These are phyloP conservation scores for Oncorhynchus masou DNA, from an alignment of 2,113 vertebrate species.

Conservation along the genomic window DNA sequence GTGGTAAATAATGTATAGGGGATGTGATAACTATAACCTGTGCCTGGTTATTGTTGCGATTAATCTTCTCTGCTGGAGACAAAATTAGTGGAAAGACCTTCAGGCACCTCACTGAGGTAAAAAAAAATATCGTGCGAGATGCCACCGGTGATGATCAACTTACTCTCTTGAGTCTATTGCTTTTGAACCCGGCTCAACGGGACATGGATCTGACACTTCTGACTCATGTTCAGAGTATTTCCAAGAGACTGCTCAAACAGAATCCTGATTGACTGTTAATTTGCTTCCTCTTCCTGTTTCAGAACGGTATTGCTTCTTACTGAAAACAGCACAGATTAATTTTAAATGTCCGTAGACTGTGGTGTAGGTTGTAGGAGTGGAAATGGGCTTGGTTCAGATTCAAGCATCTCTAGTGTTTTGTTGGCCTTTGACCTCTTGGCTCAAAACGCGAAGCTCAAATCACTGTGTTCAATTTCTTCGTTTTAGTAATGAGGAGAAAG, in stretches of 20 bases:
- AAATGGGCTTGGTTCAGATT: neutral
- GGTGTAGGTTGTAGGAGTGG: neutral
- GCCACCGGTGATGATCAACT: conserved; percentile 5
- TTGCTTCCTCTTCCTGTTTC: conserved; percentile 1
- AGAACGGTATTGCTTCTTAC: conserved; percentile 2
- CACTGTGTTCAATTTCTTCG: neutral
- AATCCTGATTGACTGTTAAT: neutral
- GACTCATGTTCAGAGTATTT: neutral
- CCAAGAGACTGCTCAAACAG: neutral
- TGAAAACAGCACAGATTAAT: neutral
- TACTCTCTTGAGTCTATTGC: neutral
- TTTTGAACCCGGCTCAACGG: neutral
- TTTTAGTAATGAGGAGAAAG: conserved; percentile 3
- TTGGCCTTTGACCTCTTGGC: conserved; percentile 1
- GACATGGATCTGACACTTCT: no score
- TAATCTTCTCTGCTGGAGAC: conserved; percentile 28
- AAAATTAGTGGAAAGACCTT: conserved; percentile 28
- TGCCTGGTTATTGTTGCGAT: conserved; percentile 51
- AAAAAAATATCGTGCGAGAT: conserved; percentile 13
- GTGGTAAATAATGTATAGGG: conserved; percentile 21
- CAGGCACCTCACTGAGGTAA: neutral
- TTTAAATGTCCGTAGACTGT: neutral
- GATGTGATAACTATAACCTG: conserved; percentile 51
- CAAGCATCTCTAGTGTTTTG: conserved; percentile 4
- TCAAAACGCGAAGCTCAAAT: neutral